These are phyloP conservation scores for Sciaenops ocellatus DNA, from an alignment of 2,797 vertebrate genomes.

Conservation along the genomic window DNA sequence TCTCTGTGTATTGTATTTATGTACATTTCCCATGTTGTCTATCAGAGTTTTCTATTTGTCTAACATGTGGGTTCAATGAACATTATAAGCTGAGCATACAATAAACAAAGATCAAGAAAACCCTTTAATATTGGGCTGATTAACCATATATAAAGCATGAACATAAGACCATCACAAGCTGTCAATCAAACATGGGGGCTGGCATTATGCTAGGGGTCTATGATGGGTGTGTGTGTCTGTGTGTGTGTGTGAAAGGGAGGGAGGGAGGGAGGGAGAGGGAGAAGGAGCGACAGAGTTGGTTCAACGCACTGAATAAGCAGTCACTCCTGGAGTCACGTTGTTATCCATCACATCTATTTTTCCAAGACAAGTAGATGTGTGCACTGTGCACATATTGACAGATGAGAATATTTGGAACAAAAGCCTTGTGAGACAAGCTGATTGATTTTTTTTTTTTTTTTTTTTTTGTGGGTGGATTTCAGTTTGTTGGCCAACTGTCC, in stretches of 20 bases:
- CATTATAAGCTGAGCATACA: slow-evolving; percentile 6
- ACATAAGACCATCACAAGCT: background rate
- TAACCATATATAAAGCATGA: background rate
- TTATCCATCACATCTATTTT: slow-evolving; percentile 54
- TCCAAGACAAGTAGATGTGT: slow-evolving; percentile 43
- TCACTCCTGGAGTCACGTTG: slow-evolving; percentile 58
- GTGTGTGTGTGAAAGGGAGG: slow-evolving; percentile 14
- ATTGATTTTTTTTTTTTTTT: slow-evolving; percentile 27
- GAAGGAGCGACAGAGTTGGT: slow-evolving; percentile 19
- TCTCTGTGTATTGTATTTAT: slow-evolving; percentile 32
- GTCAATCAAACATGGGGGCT: background rate
- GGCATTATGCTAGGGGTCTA: slow-evolving; percentile 6
- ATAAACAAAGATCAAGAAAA: slow-evolving; percentile 33
- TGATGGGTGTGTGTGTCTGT: slow-evolving; percentile 22
- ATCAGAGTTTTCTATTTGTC: slow-evolving; percentile 8
- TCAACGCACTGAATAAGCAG: slow-evolving; percentile 47
- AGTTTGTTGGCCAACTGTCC: slow-evolving; percentile 40
- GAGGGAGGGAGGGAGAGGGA: slow-evolving; percentile 26
- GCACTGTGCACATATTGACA: slow-evolving; percentile 53
- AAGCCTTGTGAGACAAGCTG: slow-evolving; percentile 55
- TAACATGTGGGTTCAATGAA: slow-evolving; percentile 14
- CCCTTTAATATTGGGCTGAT: background rate
- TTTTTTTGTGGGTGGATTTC: slow-evolving; percentile 44
- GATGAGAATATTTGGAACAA: slow-evolving; percentile 60
- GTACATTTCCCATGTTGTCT: slow-evolving; percentile 1